Evolutionary conservation across 2,888 invertebrate species (phyloP).

Genomic region (Schizaphis graminum): DNA sequence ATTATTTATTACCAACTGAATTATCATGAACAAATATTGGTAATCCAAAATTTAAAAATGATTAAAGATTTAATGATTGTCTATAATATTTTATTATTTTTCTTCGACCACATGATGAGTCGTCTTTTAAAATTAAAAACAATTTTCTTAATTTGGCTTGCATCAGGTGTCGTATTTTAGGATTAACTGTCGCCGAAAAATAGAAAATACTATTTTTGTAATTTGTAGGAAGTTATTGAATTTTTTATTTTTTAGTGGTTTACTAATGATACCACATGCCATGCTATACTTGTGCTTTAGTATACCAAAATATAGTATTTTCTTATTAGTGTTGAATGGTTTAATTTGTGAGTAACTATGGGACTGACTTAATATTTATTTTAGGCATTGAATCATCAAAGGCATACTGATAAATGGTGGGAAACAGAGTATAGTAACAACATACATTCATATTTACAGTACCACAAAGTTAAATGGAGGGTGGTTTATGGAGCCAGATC

Average conservation of each 20-base stretch:
- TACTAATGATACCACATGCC: neutral
- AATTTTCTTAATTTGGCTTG: neutral
- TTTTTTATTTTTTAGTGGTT: neutral
- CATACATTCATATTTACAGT: constrained; percentile 47
- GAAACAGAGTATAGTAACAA: constrained; percentile 41
- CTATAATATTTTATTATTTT: neutral
- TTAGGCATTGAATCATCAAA: constrained; percentile 44
- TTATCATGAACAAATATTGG: neutral
- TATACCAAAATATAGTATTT: neutral
- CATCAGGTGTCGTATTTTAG: neutral
- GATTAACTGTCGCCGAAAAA: neutral
- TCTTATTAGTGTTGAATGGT: neutral
- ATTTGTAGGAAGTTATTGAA: neutral
- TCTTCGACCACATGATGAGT: neutral
- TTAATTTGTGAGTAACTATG: neutral
- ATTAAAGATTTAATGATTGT: neutral
- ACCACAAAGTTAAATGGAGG: constrained; percentile 25
- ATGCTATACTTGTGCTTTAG: neutral
- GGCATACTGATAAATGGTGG: constrained; percentile 41
- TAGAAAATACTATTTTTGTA: neutral
- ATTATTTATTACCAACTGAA: neutral
- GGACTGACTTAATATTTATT: neutral
- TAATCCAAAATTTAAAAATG: neutral
- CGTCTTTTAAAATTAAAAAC: neutral
- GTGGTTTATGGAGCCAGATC: constrained; percentile 34